Conservation (phyloP, 1,140 invertebrate genomes). For the Acyrthosiphon pisum region DNA sequence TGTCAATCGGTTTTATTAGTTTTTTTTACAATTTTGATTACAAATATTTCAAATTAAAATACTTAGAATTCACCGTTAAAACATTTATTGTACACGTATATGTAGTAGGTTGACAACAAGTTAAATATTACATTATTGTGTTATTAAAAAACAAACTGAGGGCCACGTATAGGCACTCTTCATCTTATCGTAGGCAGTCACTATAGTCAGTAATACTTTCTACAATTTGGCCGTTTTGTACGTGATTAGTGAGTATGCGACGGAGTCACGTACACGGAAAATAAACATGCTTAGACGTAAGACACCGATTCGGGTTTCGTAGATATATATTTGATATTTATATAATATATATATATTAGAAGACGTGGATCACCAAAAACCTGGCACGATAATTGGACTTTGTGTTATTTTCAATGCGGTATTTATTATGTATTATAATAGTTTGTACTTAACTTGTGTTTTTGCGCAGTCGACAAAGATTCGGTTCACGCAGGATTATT, state of each 20-base stretch:
- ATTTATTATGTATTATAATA: not conserved
- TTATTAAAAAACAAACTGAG: not conserved
- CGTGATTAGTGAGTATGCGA: not conserved
- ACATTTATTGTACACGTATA: not conserved
- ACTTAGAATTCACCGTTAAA: not conserved
- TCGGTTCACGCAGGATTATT: conserved; percentile 60
- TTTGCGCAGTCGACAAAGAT: conserved; percentile 23
- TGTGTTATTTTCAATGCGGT: not conserved
- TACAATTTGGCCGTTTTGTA: not conserved
- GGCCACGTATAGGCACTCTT: not conserved
- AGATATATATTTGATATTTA: not conserved
- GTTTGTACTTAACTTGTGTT: not conserved
- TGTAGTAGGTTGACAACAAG: not conserved
- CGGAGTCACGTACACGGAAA: not conserved
- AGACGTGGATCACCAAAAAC: not conserved
- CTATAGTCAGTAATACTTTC: not conserved
- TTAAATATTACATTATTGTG: not conserved
- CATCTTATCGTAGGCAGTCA: not conserved
- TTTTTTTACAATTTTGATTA: too few species aligned
- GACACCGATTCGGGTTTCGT: not conserved
- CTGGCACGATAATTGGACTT: not conserved
- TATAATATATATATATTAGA: not conserved
- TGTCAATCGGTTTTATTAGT: too few species aligned
- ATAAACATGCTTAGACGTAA: not conserved
- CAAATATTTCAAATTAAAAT: too few species aligned